These are phyloP conservation scores for Drymodes brunneopygia DNA, from an alignment of 2,113 vertebrate genomes.

Conservation along the genomic window DNA sequence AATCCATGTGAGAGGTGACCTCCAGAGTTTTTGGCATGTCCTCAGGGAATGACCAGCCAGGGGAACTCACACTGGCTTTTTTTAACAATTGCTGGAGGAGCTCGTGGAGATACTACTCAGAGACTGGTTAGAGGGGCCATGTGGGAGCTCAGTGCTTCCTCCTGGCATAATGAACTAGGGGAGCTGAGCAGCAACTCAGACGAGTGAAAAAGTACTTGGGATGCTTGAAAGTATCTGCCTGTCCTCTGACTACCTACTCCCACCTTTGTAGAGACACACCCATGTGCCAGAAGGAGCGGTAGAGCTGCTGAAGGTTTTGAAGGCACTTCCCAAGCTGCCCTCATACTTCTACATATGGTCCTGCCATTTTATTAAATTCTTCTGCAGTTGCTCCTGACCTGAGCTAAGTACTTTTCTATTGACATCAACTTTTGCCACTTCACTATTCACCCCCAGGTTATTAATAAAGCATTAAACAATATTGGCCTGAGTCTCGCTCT, in stretches of 20 bases:
- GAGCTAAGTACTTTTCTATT: constrained; percentile 36
- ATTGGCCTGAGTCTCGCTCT: constrained; percentile 37
- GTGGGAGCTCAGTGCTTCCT: not conserved
- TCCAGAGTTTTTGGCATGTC: not conserved
- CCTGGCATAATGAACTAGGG: not conserved
- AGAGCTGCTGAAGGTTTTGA: not conserved
- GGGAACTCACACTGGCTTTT: not conserved
- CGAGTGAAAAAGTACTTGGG: not conserved
- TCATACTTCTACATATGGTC: not conserved
- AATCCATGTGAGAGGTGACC: not conserved
- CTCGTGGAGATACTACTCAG: not conserved
- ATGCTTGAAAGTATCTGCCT: not conserved
- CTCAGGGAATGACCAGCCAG: not conserved
- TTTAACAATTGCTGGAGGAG: not conserved
- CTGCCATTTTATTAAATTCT: constrained; percentile 38
- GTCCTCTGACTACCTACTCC: not conserved
- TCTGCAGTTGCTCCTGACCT: constrained; percentile 18
- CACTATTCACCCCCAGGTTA: constrained; percentile 43
- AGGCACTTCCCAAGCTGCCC: not conserved
- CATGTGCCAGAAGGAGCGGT: rapidly evolving
- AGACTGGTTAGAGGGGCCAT: not conserved
- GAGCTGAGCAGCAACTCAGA: not conserved
- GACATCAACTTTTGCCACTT: constrained; percentile 59
- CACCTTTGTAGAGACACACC: not conserved
- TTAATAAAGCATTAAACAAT: constrained; percentile 59